Evolutionary conservation across 1,140 invertebrate genomes (phyloP).

Genomic region (Penaeus chinensis): DNA sequence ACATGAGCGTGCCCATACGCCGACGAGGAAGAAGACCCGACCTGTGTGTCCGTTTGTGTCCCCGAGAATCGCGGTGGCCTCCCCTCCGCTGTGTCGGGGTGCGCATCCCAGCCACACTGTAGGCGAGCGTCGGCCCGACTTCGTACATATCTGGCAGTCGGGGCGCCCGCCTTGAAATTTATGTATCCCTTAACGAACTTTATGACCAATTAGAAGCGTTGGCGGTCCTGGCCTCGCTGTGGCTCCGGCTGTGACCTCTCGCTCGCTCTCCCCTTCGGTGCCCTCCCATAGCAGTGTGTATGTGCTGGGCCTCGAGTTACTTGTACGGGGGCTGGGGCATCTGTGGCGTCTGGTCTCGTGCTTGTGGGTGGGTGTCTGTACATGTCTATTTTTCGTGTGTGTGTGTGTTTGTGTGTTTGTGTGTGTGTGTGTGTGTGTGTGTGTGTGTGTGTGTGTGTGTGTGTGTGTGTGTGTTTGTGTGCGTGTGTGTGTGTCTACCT

Average conservation of each 20-base stretch:
- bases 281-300: no score
- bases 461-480: neutral
- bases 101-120: neutral
- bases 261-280: no score
- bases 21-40: neutral
- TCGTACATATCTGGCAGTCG: neutral
- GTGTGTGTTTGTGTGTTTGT: no score
- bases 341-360: no score
- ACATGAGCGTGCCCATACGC: no score
- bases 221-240: neutral
- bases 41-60: constrained; percentile 11
- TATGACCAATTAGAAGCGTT: constrained; percentile 35
- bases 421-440: no score
- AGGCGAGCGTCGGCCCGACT: neutral
- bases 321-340: no score
- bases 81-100: neutral
- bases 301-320: no score
- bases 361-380: no score
- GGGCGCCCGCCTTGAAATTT: constrained; percentile 12
- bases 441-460: constrained; percentile 6
- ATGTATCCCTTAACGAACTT: constrained; percentile 29
- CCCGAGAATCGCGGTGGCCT: no score
- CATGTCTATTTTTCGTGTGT: no score
- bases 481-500: constrained; percentile 28
- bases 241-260: no score